These are phyloP conservation scores for Monopis laevigella DNA, from an alignment of 2,888 invertebrate genomes.

Conservation along the genomic window DNA sequence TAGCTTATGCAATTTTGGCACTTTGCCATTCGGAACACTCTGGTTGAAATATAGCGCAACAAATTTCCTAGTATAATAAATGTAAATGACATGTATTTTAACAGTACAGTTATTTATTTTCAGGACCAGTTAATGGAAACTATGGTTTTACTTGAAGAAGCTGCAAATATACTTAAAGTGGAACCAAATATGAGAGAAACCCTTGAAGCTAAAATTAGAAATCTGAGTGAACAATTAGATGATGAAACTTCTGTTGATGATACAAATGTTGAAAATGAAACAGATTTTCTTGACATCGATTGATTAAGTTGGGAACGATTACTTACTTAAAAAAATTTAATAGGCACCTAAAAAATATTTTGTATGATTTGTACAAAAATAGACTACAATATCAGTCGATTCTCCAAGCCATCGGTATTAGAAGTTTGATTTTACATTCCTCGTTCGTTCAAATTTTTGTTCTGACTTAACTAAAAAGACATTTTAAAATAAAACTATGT, in stretches of 20 bases:
- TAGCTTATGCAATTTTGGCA: not conserved
- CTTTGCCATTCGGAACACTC: conserved; percentile 4
- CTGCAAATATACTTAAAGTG: conserved; percentile 64
- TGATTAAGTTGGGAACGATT: too few species aligned
- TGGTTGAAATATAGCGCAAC: too few species aligned
- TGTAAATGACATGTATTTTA: not conserved
- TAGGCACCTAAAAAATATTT: too few species aligned
- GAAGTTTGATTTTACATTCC: too few species aligned
- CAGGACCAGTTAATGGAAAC: conserved; percentile 68
- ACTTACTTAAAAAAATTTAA: too few species aligned
- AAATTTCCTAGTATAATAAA: too few species aligned
- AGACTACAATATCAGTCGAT: too few species aligned
- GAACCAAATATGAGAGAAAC: conserved; percentile 68
- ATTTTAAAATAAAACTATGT: not conserved
- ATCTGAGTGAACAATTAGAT: conserved; percentile 40
- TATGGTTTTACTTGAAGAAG: conserved; percentile 66
- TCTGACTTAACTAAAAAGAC: too few species aligned
- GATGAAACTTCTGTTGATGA: conserved; percentile 19
- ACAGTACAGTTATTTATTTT: conserved; percentile 15
- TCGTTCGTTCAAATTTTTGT: too few species aligned
- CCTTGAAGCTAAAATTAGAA: conserved; percentile 55
- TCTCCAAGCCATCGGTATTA: too few species aligned
- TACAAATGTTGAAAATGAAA: conserved; percentile 18
- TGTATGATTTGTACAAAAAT: too few species aligned
- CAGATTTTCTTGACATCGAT: conserved; percentile 20